Percentiles rank a stretch among this genome's conserved stretches.
These are phyloP conservation scores for Andrena bucephala DNA, from an alignment of 2,888 invertebrate genomes.

Conservation along the genomic window DNA sequence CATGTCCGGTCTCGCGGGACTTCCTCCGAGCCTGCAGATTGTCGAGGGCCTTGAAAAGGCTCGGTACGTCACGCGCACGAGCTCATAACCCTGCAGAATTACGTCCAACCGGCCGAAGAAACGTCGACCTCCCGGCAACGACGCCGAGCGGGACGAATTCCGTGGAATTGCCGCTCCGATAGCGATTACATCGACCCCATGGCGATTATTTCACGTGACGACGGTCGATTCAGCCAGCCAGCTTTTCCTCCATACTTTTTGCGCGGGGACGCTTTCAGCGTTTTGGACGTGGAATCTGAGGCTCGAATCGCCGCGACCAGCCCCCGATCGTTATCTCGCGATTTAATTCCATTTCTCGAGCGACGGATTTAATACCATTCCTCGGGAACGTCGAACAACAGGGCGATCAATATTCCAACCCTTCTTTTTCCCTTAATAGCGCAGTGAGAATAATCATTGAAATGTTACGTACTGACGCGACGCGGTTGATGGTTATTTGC, in stretches of 20 bases:
- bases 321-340: slow-evolving; percentile 3
- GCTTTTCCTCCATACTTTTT: neutral
- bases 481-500: too few relatives aligned
- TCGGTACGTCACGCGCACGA: slow-evolving; percentile 21
- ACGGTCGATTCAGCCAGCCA: too few relatives aligned
- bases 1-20: slow-evolving; percentile 19
- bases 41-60: slow-evolving; percentile 23
- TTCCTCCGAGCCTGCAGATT: neutral
- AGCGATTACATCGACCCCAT: slow-evolving; percentile 4
- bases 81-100: slow-evolving; percentile 50
- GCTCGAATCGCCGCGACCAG: too few relatives aligned
- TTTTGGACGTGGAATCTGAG: neutral
- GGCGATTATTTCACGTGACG: slow-evolving; percentile 4
- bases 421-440: neutral
- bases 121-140: slow-evolving; percentile 34
- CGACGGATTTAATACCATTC: neutral
- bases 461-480: too few relatives aligned
- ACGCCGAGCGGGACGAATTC: slow-evolving; percentile 47
- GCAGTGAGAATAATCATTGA: neutral
- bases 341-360: slow-evolving; percentile 6
- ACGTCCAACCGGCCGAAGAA: slow-evolving; percentile 32
- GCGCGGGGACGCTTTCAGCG: neutral
- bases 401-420: too few relatives aligned
- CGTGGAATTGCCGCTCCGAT: slow-evolving; percentile 7
- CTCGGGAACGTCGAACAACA: neutral